Evolutionary conservation across 2,797 vertebrate species (phyloP).

Genomic region (Adrianichthys oophorus): DNA sequence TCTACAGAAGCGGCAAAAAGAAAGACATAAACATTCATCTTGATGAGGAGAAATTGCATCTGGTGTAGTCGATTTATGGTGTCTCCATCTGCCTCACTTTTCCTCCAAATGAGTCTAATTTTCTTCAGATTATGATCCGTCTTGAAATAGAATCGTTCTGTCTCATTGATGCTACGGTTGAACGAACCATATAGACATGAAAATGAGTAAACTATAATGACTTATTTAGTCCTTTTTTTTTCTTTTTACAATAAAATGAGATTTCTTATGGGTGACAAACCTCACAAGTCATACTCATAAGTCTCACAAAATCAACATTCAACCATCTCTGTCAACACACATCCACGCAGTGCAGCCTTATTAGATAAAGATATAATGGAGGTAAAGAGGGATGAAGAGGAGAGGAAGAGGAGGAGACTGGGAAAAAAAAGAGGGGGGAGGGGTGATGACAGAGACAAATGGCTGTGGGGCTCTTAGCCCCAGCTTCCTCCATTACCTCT

Average conservation of each 20-base stretch:
- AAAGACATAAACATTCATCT: conserved; percentile 11
- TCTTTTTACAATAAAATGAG: neutral
- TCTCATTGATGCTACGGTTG: neutral
- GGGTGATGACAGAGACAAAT: conserved; percentile 67
- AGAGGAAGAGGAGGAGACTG: conserved; percentile 16
- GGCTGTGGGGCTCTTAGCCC: conserved; percentile 48
- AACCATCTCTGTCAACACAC: conserved; percentile 33
- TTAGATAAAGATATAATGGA: conserved; percentile 28
- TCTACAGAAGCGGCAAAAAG: conserved; percentile 2
- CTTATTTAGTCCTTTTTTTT: neutral
- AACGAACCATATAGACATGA: neutral
- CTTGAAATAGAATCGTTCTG: neutral
- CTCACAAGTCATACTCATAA: too few relatives aligned
- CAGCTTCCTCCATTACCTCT: conserved; percentile 37
- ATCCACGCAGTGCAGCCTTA: conserved; percentile 29
- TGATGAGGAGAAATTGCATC: conserved; percentile 7
- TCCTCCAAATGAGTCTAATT: neutral
- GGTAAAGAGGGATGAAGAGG: conserved; percentile 14
- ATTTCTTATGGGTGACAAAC: neutral
- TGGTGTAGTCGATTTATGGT: conserved; percentile 25
- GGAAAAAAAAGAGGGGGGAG: conserved; percentile 37
- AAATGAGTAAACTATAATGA: neutral
- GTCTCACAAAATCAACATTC: conserved; percentile 32
- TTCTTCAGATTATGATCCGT: neutral
- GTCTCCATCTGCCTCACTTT: conserved; percentile 28